Conservation (phyloP, 2,888 invertebrate species). For the Netelia inedita region DNA sequence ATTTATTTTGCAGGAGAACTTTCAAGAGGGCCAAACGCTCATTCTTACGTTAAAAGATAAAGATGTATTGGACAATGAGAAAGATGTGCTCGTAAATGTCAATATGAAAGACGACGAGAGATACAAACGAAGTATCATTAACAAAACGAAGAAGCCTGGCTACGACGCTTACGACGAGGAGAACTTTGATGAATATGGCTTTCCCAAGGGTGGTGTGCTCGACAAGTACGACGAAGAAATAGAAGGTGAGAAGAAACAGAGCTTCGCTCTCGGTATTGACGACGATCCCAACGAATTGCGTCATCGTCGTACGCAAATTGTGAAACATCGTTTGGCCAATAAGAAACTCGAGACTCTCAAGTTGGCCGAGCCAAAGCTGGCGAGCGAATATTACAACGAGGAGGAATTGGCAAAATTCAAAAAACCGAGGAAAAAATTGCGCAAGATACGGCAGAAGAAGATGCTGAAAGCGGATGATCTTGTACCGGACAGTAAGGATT, state of each 20-base stretch:
- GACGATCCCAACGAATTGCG: slow-evolving; percentile 87
- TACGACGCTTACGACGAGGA: slow-evolving; percentile 96
- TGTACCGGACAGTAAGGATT: slow-evolving; percentile 84
- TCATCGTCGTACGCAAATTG: slow-evolving; percentile 84
- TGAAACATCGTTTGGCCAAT: slow-evolving; percentile 87
- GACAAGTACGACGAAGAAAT: slow-evolving; percentile 98
- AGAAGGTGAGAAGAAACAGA: slow-evolving; percentile 89
- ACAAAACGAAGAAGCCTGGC: slow-evolving; percentile 93
- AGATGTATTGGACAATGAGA: slow-evolving; percentile 93
- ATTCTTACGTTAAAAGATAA: slow-evolving; percentile 98
- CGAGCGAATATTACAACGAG: slow-evolving; percentile 95
- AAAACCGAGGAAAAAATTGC: slow-evolving; percentile 93
- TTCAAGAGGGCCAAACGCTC: slow-evolving; percentile 93
- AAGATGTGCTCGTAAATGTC: slow-evolving; percentile 96
- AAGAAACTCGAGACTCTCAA: slow-evolving; percentile 92
- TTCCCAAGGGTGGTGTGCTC: slow-evolving; percentile 89
- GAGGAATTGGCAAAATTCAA: slow-evolving; percentile 94
- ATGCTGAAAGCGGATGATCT: slow-evolving; percentile 91
- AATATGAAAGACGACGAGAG: slow-evolving; percentile 93
- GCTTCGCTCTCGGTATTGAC: slow-evolving; percentile 91
- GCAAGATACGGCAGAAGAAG: slow-evolving; percentile 89
- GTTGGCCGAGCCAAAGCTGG: slow-evolving; percentile 89
- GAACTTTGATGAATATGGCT: slow-evolving; percentile 89
- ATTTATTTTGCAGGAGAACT: slow-evolving; percentile 83
- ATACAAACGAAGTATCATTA: slow-evolving; percentile 92